Evolutionary conservation across 30 jellyfish, hydroid and myxozoan genomes (phyloP).

Genomic region (Aurelia aurita): DNA sequence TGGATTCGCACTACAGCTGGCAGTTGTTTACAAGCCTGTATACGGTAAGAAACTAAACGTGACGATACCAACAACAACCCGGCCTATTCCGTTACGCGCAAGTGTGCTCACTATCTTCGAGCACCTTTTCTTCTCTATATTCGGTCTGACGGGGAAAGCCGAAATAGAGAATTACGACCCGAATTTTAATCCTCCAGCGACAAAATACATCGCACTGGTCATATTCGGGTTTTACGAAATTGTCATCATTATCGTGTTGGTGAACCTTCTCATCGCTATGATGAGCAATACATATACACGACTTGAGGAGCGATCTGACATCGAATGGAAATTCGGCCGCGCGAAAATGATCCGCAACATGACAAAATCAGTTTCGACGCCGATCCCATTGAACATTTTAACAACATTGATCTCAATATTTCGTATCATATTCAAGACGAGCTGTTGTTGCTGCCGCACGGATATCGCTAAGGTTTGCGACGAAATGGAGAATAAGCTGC

Average conservation of each 20-base stretch:
- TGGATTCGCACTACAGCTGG: constrained; percentile 90
- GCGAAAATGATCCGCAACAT: constrained; percentile 91
- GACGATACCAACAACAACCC: constrained; percentile 63
- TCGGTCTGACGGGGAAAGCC: constrained; percentile 80
- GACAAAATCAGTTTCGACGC: constrained; percentile 92
- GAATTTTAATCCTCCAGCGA: constrained; percentile 81
- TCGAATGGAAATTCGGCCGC: constrained; percentile 98
- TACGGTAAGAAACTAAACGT: constrained; percentile 57
- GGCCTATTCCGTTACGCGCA: constrained; percentile 51
- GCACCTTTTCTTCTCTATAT: constrained; percentile 84
- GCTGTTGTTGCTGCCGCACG: constrained; percentile 90
- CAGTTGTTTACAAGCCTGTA: constrained; percentile 90
- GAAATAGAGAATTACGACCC: constrained; percentile 55
- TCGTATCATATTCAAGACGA: constrained; percentile 62
- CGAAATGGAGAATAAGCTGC: constrained; percentile 72
- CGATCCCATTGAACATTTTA: constrained; percentile 88
- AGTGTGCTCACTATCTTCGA: constrained; percentile 64
- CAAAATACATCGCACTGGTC: constrained; percentile 78
- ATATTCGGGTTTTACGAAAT: constrained; percentile 85
- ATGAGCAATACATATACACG: constrained; percentile 96
- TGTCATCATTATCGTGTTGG: constrained; percentile 81
- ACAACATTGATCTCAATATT: constrained; percentile 67
- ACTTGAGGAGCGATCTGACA: constrained; percentile 91
- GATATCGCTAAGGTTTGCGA: constrained; percentile 69
- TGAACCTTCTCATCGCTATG: constrained; percentile 98